Base-by-base conservation (phyloP, 2,888 invertebrate species). In the Galerucella nymphaeae region DNA sequence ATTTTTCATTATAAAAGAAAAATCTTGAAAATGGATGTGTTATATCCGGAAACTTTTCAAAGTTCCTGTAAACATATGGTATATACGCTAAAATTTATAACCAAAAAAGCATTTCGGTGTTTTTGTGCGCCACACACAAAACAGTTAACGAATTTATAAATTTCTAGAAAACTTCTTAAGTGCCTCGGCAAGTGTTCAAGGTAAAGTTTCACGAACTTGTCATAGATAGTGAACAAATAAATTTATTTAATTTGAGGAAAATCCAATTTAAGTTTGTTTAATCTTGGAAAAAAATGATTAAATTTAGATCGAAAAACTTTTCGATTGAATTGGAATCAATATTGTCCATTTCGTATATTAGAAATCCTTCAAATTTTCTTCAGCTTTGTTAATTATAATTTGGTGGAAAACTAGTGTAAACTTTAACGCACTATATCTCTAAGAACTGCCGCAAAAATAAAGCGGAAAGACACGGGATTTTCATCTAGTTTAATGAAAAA, bases 21-120 rank as follows among this genome's bases (percentile, higher is more conserved):
- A 16, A 53, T 18, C 16, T 16, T 18, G 8, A 53, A 16, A n/a
- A 2, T 16, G n/a, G n/a, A 53, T 53, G n/a, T 58, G 58, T 30
- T 58, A 23, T 14, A 50, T 50, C 45, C 4, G 6, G 55, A 71
- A 66, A 71, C 67, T 66, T 67, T 50, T 5, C 50, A 42, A 67
- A 71, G 50, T 66, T 67, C 63, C 71, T 71, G 67, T 71, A 71
- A 67, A 71, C 67, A 71, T 41, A 71, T 71, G 71, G 62, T 67
- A 48, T 42, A 30, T n/a, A n/a, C 62, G 53, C 55, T 48, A 57
- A 57, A 67, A 67, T 71, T 71, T 71, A 71, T 71, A 62, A 71
- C 71, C 53, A 61, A 61, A 53, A 61, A 66, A 53, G 45, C 66
- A 66, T 71, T 71, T 53, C 61, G n/a, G 50, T 53, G 63, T 71